Evolutionary conservation across 2,888 invertebrate genomes (phyloP).

Genomic region (Leucophenga maculata): DNA sequence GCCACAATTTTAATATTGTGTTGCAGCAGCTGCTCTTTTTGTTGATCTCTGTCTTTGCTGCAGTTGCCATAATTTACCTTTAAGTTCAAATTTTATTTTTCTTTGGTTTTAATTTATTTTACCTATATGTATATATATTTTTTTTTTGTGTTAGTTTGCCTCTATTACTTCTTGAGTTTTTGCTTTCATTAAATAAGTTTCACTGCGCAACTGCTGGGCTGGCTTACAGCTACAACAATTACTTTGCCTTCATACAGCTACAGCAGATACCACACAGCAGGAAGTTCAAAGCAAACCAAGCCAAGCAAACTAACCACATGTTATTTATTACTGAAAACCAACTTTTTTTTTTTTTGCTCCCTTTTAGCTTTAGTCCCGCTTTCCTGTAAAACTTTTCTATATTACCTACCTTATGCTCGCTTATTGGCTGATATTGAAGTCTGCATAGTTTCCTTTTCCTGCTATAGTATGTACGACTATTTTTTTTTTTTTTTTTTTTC

Average conservation of each 20-base stretch:
- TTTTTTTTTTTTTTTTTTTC: not conserved
- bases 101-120: not conserved
- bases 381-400: not conserved
- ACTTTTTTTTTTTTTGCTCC: too few relatives aligned
- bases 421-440: not conserved
- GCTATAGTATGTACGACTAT: not conserved
- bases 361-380: not conserved
- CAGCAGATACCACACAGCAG: slow-evolving; percentile 13
- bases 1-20: not conserved
- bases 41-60: not conserved
- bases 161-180: not conserved
- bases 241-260: not conserved
- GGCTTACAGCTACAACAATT: not conserved
- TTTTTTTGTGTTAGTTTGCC: not conserved
- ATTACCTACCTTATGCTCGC: not conserved
- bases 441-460: slow-evolving; percentile 13
- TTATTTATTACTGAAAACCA: slow-evolving; percentile 19
- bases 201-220: slow-evolving; percentile 2
- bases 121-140: not conserved
- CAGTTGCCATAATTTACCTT: slow-evolving; percentile 13
- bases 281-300: not conserved
- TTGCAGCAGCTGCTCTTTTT: not conserved
- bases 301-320: slow-evolving; percentile 19
- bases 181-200: slow-evolving; percentile 23
- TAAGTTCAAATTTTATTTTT: slow-evolving; percentile 14